These are phyloP conservation scores for Mohoua ochrocephala DNA, from an alignment of 2,113 vertebrate genomes.

Conservation along the genomic window DNA sequence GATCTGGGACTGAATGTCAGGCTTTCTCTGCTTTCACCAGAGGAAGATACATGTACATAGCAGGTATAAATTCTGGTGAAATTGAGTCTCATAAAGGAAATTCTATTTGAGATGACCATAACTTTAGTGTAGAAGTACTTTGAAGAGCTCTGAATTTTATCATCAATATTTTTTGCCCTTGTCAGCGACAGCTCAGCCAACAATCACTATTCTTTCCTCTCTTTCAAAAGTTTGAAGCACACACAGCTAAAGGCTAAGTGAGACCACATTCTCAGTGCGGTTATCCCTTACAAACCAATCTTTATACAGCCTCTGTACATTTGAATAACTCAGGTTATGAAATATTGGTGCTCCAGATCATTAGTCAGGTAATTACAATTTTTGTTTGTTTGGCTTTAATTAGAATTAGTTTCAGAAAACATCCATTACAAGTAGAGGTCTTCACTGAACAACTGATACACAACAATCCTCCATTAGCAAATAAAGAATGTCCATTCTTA, in stretches of 20 bases:
- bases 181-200: neutral
- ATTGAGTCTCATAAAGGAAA: neutral
- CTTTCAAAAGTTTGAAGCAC: neutral
- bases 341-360: slow-evolving; percentile 1
- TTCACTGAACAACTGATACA: neutral
- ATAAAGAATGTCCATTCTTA: neutral
- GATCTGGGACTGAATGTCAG: neutral
- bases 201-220: neutral
- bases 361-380: slow-evolving; percentile 18
- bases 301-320: neutral
- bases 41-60: neutral
- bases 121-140: neutral
- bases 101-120: neutral
- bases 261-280: neutral
- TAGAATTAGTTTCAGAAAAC: slow-evolving; percentile 11
- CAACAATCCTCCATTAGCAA: neutral
- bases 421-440: slow-evolving; percentile 10
- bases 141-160: slow-evolving; percentile 4
- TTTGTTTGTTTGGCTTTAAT: slow-evolving; percentile 44
- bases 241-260: neutral
- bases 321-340: neutral
- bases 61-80: slow-evolving; percentile 1
- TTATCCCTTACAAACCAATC: neutral
- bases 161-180: neutral
- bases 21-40: neutral